Base-by-base conservation (phyloP, 2,113 vertebrate species). In the Axis porcinus region DNA sequence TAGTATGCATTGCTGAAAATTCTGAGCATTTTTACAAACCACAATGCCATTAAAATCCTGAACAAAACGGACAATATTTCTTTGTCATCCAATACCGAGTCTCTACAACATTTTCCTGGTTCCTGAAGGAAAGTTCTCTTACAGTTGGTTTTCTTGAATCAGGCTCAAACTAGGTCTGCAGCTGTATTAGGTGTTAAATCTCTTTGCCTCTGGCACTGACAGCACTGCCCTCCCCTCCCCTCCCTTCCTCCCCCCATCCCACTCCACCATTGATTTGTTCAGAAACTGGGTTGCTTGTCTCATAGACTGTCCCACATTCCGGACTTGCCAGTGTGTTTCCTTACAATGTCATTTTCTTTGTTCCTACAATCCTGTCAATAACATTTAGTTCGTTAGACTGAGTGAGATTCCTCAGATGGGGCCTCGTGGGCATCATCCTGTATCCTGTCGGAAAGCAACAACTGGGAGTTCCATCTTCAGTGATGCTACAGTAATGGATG, bases 351-450 rank as follows among this genome's bases (percentile, higher is more conserved):
- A 33, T 52, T 70, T 74, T 27, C 52, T 28, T 78, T 52, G 23
- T 45, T n/a, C 21, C 45, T 84, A n/a, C 50, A 52, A 16, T 23
- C 27, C 27, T 91, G 70, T 23, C 83, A 86, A 30, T 74, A 58
- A 79, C 92, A 87, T 90, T 58, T 87, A 57, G 57, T 83, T 89
- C 45, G 33, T 40, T 19, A 28, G 83, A 10, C 87, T 92, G 79
- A 57, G 27, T 79, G 60, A 40, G 70, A 86, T 13, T 62, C 36
- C 57, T n/a, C 27, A n/a, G 86, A n/a, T 7, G 30, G 30, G 67
- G 52, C 13, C 43, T 16, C 40, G 3, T 6, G 28, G 4, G 70
- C 17, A 14, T 45, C 50, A 2, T 11, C 14, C 21, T 43, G 14
- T 40, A 21, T 30, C 45, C 30, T 11, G 2, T 3, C 6, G 7